Evolutionary conservation across 1,140 invertebrate genomes (phyloP), one percentile per base, ranked within the genome.

Genomic region (Macrotrachela quadricornifera): DNA sequence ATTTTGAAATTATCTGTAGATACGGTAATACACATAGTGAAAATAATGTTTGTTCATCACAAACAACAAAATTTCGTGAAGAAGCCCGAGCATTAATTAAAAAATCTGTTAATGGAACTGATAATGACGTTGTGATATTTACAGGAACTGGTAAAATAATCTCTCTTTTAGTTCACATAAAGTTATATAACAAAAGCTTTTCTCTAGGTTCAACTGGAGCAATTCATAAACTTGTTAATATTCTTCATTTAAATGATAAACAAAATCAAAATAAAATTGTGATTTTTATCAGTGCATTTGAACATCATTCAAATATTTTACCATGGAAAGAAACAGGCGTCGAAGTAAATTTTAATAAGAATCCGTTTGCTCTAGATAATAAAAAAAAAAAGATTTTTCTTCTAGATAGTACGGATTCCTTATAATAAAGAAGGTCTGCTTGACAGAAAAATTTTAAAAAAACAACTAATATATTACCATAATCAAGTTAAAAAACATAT

Each of bases 51-150:
- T 84, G 83, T 30, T 83, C 83, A 36, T 71, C 84, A 46, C 85
- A 90, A 69, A 83, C 83, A 12, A 83, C 82, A 49, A 72, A 84
- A 37, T 88, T 82, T 71, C 78, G 83, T 78, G 84, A 73, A 73
- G 68, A 72, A 57, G 68, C 69, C 15, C 68, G 82, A 60, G 79
- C 80, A 57, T 82, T 87, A 58, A 78, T 87, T 16, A 75, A 80
- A 44, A 79, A 79, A 61, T 76, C 79, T 1, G 80, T 83, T 1
- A 80, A 83, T 58, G 83, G 83, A 12, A 76, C 76, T 57, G 78
- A 81, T 59, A 78, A 84, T 59, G 85, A 91, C 70, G 79, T 78
- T 15, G 80, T 88, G 13, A 76, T 84, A 56, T 83, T 83, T 75
- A 71, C 75, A 62, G 76, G 84, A 61, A 74, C 78, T 71, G 75